A percentile compares a stretch with the other conserved stretches of the same genome.
These are phyloP conservation scores for Troides aeacus DNA, from an alignment of 2,888 invertebrate genomes.

Conservation along the genomic window DNA sequence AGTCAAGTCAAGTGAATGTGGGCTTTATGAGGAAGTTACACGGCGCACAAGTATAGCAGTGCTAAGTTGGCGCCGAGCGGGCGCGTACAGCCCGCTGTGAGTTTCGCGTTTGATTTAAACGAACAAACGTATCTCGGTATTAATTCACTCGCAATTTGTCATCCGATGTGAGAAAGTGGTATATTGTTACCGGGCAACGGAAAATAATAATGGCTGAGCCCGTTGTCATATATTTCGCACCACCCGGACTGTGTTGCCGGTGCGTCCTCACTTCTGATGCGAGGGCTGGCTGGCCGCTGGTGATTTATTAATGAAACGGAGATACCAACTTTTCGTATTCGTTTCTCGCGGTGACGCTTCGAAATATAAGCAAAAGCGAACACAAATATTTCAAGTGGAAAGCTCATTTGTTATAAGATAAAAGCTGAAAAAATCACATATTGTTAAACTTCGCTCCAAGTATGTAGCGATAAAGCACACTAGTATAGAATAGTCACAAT, in stretches of 20 bases:
- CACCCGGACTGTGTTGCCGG: conserved; percentile 41
- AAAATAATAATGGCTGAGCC: conserved; percentile 51
- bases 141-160: conserved; percentile 74
- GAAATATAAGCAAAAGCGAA: too few relatives aligned
- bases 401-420: too few relatives aligned
- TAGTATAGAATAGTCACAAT: too few relatives aligned
- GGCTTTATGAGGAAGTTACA: conserved; percentile 30
- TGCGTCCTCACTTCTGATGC: background rate
- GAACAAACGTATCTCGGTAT: conserved; percentile 59
- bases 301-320: background rate
- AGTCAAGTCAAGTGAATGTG: conserved; percentile 31
- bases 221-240: conserved; percentile 43
- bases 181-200: conserved; percentile 61
- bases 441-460: too few relatives aligned
- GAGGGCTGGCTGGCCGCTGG: background rate
- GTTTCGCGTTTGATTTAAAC: conserved; percentile 66
- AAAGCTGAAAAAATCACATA: too few relatives aligned
- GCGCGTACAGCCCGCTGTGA: conserved; percentile 56
- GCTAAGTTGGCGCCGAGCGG: conserved; percentile 35
- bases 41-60: too few relatives aligned
- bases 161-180: conserved; percentile 71
- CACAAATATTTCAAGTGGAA: too few relatives aligned
- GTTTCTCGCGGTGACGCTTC: too few relatives aligned
- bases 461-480: too few relatives aligned
- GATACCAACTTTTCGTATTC: background rate